Base-by-base conservation (phyloP, 2,888 invertebrate genomes). In the Chouioia cunea region DNA sequence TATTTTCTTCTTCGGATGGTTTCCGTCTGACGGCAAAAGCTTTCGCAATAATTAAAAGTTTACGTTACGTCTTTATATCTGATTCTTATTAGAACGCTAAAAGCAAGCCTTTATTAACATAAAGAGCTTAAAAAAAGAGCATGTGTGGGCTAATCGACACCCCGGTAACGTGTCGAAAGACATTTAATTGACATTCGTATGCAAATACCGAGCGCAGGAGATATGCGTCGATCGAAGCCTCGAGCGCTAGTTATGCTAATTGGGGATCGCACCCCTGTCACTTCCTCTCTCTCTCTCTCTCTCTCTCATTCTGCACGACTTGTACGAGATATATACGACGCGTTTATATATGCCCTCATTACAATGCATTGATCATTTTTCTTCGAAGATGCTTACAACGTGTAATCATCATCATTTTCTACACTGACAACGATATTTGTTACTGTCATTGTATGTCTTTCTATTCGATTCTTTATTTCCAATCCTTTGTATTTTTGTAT, bases 341-440 rank as follows among this genome's bases (percentile, higher is more conserved):
- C 14, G 22, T 59, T 59, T 48, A 47, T n/a, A n/a, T n/a, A n/a
- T 48, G 23, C 1, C 47, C 8, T 52, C 12, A 16, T 53, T 23
- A 36, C 36, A 56, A 56, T 12, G 59, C 50, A 2, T 1, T 12
- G 23, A 52, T 66, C 52, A 59, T 66, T 66, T 66, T 66, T 67
- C 59, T 46, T 46, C 52, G 18, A 14, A 20, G 44, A 67, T 67
- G 66, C 59, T 22, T 6, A 20, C 27, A 27, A 53, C 53, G 59
- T 53, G 59, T 52, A 66, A 67, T 67, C 54, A 67, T 67, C 66
- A 59, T 67, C 59, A 46, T 67, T 67, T 67, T 53, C 66, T 52
- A n/a, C n/a, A 53, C 53, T 52, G 53, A 53, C 59, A 67, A 67
- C 53, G 52, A 23, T 66, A 67, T 59, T 16, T 36, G 53, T 60